These are phyloP conservation scores for Chymomyza costata DNA, from an alignment of 1,140 invertebrate genomes.

Conservation along the genomic window DNA sequence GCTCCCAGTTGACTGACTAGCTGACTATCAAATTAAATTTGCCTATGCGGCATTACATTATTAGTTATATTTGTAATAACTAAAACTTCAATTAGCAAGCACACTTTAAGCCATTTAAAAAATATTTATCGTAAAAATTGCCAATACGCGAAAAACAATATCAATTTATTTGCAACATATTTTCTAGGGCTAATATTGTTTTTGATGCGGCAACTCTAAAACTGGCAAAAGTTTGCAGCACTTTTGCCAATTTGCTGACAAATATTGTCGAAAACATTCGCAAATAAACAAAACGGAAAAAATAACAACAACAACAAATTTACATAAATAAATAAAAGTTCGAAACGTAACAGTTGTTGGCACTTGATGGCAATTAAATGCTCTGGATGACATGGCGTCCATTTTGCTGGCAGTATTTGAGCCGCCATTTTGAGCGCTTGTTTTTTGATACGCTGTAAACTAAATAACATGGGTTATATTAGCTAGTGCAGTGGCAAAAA, in stretches of 20 bases:
- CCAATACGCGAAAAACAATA: slow-evolving; percentile 46
- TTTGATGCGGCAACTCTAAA: slow-evolving; percentile 18
- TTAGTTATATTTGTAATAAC: too few species aligned
- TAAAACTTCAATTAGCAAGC: slow-evolving; percentile 36
- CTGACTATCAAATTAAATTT: too few species aligned
- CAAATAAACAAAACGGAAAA: not conserved
- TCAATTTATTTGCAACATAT: slow-evolving; percentile 52
- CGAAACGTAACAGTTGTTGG: slow-evolving; percentile 55
- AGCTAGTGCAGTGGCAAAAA: too few species aligned
- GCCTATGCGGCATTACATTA: too few species aligned
- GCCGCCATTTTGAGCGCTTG: too few species aligned
- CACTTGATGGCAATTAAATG: slow-evolving; percentile 61
- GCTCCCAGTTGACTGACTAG: too few species aligned
- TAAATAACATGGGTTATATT: too few species aligned
- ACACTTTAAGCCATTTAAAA: too few species aligned
- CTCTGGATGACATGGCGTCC: slow-evolving; percentile 34
- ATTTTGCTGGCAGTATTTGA: slow-evolving; percentile 11
- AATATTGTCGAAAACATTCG: slow-evolving; percentile 41
- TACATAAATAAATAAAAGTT: slow-evolving; percentile 71
- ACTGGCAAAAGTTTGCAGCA: slow-evolving; percentile 24
- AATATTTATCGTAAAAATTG: slow-evolving; percentile 12
- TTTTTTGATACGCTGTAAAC: too few species aligned
- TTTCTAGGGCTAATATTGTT: slow-evolving; percentile 34
- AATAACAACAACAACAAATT: slow-evolving; percentile 38
- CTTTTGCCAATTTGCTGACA: slow-evolving; percentile 57